Conservation (phyloP, 2,888 invertebrate species). For the Xylota segnis region DNA sequence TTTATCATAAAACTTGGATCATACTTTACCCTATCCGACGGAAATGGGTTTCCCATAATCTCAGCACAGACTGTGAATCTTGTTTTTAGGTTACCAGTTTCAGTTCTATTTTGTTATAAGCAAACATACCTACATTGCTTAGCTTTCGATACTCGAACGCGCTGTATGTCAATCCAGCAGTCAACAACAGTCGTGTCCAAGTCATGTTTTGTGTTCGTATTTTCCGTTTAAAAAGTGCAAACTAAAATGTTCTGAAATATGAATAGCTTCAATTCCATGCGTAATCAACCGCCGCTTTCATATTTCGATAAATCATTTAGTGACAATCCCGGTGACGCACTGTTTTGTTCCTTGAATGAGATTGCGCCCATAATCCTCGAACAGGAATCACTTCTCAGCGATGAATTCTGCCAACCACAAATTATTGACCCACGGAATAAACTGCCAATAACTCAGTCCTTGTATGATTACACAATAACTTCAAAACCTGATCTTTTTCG, state of each 20-base stretch:
- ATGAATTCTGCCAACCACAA: conserved; percentile 49
- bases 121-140: neutral
- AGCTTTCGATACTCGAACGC: conserved; percentile 5
- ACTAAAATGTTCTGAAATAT: neutral
- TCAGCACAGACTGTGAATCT: no score
- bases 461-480: conserved; percentile 77
- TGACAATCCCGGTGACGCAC: conserved; percentile 77
- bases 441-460: conserved; percentile 46
- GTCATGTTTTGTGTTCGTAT: neutral
- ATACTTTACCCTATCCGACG: no score
- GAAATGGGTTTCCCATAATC: no score
- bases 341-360: conserved; percentile 80
- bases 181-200: neutral
- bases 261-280: neutral
- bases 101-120: no score
- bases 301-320: conserved; percentile 80
- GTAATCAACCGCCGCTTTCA: conserved; percentile 79
- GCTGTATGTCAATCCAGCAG: neutral
- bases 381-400: conserved; percentile 28
- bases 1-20: no score
- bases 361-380: conserved; percentile 78
- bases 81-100: no score
- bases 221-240: neutral
- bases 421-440: conserved; percentile 80
- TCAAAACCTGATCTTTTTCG: conserved; percentile 76